Percentiles rank a stretch among this genome's conserved stretches.
These are phyloP conservation scores for Harpagifer antarcticus DNA, from an alignment of 2,797 vertebrate genomes.

Conservation along the genomic window DNA sequence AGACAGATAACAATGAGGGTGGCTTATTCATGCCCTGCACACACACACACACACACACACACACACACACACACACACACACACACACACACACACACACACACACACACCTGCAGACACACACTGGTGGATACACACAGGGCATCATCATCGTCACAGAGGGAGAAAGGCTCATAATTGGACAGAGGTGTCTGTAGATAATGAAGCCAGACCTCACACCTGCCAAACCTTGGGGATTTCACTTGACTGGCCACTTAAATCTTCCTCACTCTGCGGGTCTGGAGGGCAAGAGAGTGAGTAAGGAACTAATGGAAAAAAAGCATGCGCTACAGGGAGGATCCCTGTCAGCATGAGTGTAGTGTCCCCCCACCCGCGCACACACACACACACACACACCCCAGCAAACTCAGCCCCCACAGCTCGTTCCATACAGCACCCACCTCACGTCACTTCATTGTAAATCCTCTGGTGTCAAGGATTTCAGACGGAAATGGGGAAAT, in stretches of 20 bases:
- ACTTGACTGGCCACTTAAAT: constrained; percentile 88
- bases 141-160: constrained; percentile 80
- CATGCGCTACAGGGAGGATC: constrained; percentile 82
- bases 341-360: constrained; percentile 80
- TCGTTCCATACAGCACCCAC: constrained; percentile 72
- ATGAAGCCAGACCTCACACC: constrained; percentile 88
- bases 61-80: constrained; percentile 42
- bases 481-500: constrained; percentile 84
- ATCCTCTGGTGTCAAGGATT: constrained; percentile 86
- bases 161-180: constrained; percentile 86
- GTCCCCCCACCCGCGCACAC: constrained; percentile 29
- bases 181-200: constrained; percentile 88
- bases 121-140: constrained; percentile 30
- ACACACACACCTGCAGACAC: constrained; percentile 38
- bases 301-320: constrained; percentile 84
- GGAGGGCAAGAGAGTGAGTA: constrained; percentile 84
- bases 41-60: constrained; percentile 44
- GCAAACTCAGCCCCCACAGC: constrained; percentile 68
- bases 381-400: not conserved
- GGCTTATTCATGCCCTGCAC: constrained; percentile 55
- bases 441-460: constrained; percentile 82
- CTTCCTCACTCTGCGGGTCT: constrained; percentile 82
- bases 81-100: constrained; percentile 48
- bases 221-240: constrained; percentile 86
- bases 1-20: constrained; percentile 71